Evolutionary conservation across 92 coral and sea anemone genomes (phyloP).

Genomic region (Porites divaricata): DNA sequence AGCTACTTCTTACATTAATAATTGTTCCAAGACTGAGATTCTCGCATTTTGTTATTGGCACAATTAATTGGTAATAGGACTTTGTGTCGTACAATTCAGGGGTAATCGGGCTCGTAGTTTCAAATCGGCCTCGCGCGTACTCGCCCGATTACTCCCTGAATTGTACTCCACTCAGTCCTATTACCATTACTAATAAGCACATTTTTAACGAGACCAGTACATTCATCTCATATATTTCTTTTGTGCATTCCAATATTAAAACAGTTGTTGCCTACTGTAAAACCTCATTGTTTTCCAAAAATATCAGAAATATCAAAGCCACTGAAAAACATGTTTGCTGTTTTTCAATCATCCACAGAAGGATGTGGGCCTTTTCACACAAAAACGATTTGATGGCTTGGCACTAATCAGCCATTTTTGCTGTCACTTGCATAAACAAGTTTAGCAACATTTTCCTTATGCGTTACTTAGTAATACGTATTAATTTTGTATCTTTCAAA

Average conservation of each 20-base stretch:
- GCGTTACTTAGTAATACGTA: background rate
- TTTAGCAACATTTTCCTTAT: too few species aligned
- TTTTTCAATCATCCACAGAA: background rate
- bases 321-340: background rate
- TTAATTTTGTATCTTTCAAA: background rate
- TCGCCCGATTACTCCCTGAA: too few species aligned
- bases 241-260: background rate
- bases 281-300: background rate
- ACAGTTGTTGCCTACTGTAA: background rate
- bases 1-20: too few species aligned
- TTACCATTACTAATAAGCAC: too few species aligned
- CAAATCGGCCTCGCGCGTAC: too few species aligned
- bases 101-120: too few species aligned
- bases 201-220: background rate
- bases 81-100: too few species aligned
- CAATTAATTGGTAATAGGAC: too few species aligned
- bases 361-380: background rate
- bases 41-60: too few species aligned
- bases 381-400: background rate
- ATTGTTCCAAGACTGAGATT: too few species aligned
- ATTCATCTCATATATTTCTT: background rate
- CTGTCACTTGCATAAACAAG: too few species aligned
- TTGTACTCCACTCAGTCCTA: too few species aligned
- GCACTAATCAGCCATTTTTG: background rate
- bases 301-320: background rate